Evolutionary conservation across 64 coral and sea anemone genomes (phyloP).

Genomic region (Dendronephthya gigantea): DNA sequence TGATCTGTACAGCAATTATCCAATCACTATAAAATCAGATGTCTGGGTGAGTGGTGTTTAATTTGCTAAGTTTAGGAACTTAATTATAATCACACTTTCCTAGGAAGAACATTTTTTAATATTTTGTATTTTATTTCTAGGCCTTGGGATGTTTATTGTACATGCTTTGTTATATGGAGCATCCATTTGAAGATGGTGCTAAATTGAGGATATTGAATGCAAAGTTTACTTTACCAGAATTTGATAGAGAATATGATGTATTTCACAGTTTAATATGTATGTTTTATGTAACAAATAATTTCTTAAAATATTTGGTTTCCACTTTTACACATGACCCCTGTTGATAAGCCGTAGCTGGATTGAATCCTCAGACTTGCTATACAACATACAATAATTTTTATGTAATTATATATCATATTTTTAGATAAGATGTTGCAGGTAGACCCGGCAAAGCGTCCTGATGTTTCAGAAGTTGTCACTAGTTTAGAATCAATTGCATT

Average conservation of each 20-base stretch:
- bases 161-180: conserved; percentile 92
- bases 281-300: neutral
- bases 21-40: conserved; percentile 78
- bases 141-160: conserved; percentile 80
- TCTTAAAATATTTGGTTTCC: neutral
- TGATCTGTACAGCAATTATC: conserved; percentile 89
- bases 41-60: conserved; percentile 52
- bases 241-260: conserved; percentile 59
- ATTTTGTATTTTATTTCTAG: conserved; percentile 6
- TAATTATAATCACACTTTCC: too few relatives aligned
- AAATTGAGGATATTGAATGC: conserved; percentile 96
- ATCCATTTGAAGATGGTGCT: conserved; percentile 96
- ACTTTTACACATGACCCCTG: too few relatives aligned
- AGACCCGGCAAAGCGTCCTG: conserved; percentile 63
- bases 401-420: too few relatives aligned
- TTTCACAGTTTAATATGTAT: conserved; percentile 90
- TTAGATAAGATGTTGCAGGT: conserved; percentile 52
- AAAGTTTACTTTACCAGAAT: conserved; percentile 87
- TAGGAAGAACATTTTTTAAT: neutral
- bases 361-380: too few relatives aligned
- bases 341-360: too few relatives aligned
- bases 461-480: conserved; percentile 66
- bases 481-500: conserved; percentile 70
- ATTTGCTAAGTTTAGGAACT: neutral
- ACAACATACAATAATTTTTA: too few relatives aligned